Evolutionary conservation across 2,113 vertebrate genomes (phyloP).

Genomic region (Uropsilus gracilis): DNA sequence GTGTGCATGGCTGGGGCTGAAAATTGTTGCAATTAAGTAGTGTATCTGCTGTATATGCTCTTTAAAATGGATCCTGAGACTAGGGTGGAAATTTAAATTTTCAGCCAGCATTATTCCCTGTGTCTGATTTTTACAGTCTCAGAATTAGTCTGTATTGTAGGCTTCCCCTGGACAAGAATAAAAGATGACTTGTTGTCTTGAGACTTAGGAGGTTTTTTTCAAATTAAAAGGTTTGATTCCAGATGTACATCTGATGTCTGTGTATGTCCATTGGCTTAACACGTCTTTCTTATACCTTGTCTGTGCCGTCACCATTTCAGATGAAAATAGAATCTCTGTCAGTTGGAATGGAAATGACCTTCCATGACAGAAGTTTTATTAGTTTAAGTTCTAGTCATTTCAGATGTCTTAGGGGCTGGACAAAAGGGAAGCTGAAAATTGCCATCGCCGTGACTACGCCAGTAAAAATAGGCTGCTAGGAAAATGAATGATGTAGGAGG

Average conservation of each 20-base stretch:
- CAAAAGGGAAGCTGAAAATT: neutral
- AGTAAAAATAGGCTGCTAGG: slow-evolving; percentile 13
- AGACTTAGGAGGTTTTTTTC: neutral
- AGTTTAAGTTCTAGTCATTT: slow-evolving; percentile 23
- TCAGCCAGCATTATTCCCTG: neutral
- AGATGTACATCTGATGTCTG: neutral
- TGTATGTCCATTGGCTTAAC: slow-evolving; percentile 1
- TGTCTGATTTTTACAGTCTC: neutral
- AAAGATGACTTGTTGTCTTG: neutral
- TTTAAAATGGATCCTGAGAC: neutral
- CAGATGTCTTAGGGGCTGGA: neutral
- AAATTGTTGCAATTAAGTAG: neutral
- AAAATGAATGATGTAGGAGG: neutral
- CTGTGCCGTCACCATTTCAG: neutral
- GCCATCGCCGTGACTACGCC: neutral
- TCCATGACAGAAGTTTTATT: neutral
- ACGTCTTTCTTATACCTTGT: neutral
- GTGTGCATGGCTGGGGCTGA: neutral
- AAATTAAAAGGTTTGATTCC: slow-evolving; percentile 11
- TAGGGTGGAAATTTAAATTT: neutral
- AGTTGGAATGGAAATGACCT: neutral
- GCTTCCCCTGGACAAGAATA: neutral
- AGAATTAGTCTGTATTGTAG: neutral
- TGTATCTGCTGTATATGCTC: neutral
- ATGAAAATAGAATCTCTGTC: neutral